Evolutionary conservation across 2,113 vertebrate genomes (phyloP).

Genomic region (Ailurus styani): DNA sequence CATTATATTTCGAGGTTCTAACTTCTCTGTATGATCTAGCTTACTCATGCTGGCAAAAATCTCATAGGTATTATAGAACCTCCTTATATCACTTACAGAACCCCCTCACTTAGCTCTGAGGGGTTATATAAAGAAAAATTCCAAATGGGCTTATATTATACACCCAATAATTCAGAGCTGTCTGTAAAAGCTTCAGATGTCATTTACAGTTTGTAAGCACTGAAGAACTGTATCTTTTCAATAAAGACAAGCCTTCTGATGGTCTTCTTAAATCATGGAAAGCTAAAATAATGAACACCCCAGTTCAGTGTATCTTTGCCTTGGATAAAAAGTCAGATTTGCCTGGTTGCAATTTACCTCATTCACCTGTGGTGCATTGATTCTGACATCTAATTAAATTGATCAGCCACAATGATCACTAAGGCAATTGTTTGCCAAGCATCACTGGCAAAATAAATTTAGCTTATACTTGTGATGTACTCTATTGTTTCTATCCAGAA

Average conservation of each 20-base stretch:
- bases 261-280: neutral
- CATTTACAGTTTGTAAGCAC: neutral
- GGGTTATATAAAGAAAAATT: neutral
- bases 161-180: neutral
- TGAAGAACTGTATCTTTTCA: neutral
- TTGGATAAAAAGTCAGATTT: neutral
- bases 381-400: conserved; percentile 32
- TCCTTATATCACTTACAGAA: neutral
- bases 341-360: neutral
- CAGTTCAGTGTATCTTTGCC: neutral
- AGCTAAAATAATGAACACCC: neutral
- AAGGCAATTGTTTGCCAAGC: neutral
- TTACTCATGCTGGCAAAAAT: neutral
- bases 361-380: neutral
- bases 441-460: neutral
- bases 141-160: neutral
- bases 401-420: neutral
- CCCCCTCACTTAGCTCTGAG: neutral
- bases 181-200: neutral
- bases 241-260: neutral
- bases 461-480: neutral
- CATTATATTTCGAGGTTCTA: neutral
- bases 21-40: neutral
- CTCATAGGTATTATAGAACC: neutral
- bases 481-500: neutral